Percentiles rank a stretch among this genome's conserved stretches.
Evolutionary conservation across 2,888 invertebrate species (phyloP).

Genomic region (Hesperia comma): DNA sequence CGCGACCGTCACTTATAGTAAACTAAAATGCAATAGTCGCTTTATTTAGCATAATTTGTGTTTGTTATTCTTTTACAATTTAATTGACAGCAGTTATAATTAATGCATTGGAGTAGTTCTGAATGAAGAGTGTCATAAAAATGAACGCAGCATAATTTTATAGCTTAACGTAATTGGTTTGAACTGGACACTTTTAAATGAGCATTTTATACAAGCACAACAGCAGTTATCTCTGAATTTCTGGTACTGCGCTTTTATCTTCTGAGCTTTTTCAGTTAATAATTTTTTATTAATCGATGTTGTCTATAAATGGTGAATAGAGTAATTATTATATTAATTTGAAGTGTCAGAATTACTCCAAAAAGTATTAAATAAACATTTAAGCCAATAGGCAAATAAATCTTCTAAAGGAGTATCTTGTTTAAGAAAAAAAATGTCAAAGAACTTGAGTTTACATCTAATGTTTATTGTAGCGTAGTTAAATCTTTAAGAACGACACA

Average conservation of each 20-base stretch:
- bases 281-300: no score
- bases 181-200: no score
- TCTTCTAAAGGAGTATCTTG: not conserved
- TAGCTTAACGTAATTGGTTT: no score
- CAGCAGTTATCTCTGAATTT: not conserved
- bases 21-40: not conserved
- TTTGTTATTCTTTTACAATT: not conserved
- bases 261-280: no score
- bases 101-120: not conserved
- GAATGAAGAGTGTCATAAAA: not conserved
- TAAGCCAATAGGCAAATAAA: no score
- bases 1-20: conserved; percentile 15
- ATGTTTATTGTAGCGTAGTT: no score
- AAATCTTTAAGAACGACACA: no score
- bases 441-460: not conserved
- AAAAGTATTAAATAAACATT: not conserved
- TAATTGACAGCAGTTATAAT: not conserved
- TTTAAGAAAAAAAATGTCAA: not conserved
- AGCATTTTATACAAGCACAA: not conserved
- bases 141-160: no score
- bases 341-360: not conserved
- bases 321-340: not conserved
- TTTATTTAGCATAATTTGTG: not conserved
- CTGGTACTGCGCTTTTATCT: not conserved
- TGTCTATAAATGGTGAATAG: no score